Percentiles rank a stretch among this genome's conserved stretches.
phyloP scores from a whole-genome alignment of 1,140 invertebrate species.

The Armadillidium nasatum region DNA sequence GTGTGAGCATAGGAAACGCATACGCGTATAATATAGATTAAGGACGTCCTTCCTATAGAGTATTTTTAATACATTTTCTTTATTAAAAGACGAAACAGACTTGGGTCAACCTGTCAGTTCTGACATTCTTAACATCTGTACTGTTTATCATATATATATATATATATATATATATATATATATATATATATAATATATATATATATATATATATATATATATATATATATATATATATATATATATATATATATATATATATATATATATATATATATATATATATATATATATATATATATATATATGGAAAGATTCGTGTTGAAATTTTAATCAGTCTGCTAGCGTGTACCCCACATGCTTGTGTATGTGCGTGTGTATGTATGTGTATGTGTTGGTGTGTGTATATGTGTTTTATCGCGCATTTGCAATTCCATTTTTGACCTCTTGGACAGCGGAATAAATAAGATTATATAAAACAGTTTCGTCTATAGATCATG shows the following conservation, averaged over 20 bases:
- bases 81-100: too few species aligned
- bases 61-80: too few species aligned
- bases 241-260: conserved; percentile 2
- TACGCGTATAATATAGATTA: too few species aligned
- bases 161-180: too few species aligned
- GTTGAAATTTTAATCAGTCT: not conserved
- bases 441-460: too few species aligned
- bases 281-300: not conserved
- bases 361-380: not conserved
- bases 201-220: conserved; percentile 2
- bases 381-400: not conserved
- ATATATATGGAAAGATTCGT: not conserved
- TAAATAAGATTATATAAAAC: too few species aligned
- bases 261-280: not conserved
- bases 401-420: not conserved
- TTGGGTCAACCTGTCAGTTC: too few species aligned
- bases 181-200: not conserved
- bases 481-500: not conserved
- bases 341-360: too few species aligned
- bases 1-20: too few species aligned
- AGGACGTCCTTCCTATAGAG: too few species aligned
- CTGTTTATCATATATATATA: too few species aligned
- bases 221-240: not conserved
- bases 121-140: too few species aligned
- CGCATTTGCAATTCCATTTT: not conserved